A percentile compares a stretch with the other conserved stretches of the same genome.
Conservation (phyloP, 2,888 invertebrate species). For the Parascotia fuliginaria region DNA sequence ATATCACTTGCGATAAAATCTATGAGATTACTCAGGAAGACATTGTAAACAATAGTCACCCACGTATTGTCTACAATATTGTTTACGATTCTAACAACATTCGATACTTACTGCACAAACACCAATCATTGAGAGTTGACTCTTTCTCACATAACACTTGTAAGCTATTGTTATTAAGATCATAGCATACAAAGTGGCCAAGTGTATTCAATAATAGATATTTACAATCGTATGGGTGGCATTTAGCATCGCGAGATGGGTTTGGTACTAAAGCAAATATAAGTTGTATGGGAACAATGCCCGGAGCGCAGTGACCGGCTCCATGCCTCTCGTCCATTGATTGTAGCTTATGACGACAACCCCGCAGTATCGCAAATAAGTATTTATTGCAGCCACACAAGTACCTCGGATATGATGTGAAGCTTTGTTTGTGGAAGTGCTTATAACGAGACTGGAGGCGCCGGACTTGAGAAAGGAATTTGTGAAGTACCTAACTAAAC, state of each 20-base stretch:
- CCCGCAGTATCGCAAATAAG: slow-evolving; percentile 77
- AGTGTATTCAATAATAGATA: slow-evolving; percentile 58
- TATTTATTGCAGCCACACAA: slow-evolving; percentile 78
- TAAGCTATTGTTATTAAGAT: slow-evolving; percentile 33
- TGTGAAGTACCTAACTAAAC: slow-evolving; percentile 2
- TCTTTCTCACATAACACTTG: slow-evolving; percentile 34
- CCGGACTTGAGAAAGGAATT: slow-evolving; percentile 2
- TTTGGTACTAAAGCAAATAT: slow-evolving; percentile 46
- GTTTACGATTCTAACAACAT: slow-evolving; percentile 10
- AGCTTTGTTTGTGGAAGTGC: slow-evolving; percentile 46
- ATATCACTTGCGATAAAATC: slow-evolving; percentile 8
- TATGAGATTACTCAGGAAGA: slow-evolving; percentile 7
- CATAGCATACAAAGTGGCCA: slow-evolving; percentile 25
- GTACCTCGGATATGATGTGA: slow-evolving; percentile 51
- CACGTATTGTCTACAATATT: slow-evolving; percentile 22
- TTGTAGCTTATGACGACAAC: slow-evolving; percentile 84
- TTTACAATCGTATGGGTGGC: slow-evolving; percentile 65
- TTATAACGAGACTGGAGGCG: slow-evolving; percentile 28
- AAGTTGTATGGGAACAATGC: slow-evolving; percentile 72
- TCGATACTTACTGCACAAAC: slow-evolving; percentile 3
- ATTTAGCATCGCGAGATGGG: slow-evolving; percentile 56
- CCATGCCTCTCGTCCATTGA: slow-evolving; percentile 66
- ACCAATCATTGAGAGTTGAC: slow-evolving; percentile 13
- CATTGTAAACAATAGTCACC: slow-evolving; percentile 19
- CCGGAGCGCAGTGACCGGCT: slow-evolving; percentile 60